Percentiles rank a stretch among this genome's conserved stretches.
Evolutionary conservation across 1,140 invertebrate genomes (phyloP).

Genomic region (Drosophila yakuba): DNA sequence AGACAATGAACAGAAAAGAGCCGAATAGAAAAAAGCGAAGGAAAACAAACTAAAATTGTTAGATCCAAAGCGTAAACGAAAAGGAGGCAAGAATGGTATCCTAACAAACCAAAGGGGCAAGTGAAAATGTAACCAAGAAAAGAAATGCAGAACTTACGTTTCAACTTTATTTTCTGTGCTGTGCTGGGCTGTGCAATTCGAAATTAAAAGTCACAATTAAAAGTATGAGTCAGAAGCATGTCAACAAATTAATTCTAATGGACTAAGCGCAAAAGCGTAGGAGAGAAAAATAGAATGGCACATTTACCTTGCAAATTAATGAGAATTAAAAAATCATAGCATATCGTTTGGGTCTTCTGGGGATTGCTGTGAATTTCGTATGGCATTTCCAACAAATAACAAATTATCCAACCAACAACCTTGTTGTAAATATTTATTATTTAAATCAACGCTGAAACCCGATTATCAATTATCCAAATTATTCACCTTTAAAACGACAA

Average conservation of each 20-base stretch:
- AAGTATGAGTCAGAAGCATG: constrained; percentile 8
- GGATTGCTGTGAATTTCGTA: background rate
- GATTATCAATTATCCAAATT: constrained; percentile 39
- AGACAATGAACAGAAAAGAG: background rate
- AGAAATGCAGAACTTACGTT: too few species aligned
- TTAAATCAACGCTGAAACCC: background rate
- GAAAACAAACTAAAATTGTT: background rate
- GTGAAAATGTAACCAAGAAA: too few species aligned
- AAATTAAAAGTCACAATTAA: constrained; percentile 16
- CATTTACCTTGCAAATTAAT: background rate
- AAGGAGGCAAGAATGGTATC: too few species aligned
- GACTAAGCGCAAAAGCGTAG: too few species aligned
- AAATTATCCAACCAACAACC: background rate
- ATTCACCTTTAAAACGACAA: constrained; percentile 17
- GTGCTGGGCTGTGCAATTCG: too few species aligned
- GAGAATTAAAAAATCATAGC: background rate
- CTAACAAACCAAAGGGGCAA: too few species aligned
- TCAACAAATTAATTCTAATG: background rate
- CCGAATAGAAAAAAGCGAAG: background rate
- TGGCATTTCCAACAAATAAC: background rate
- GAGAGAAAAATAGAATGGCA: background rate
- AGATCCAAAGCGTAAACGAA: too few species aligned
- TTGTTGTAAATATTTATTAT: constrained; percentile 8
- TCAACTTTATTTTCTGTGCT: too few species aligned
- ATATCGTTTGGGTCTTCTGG: background rate